Base-by-base conservation (phyloP, 2,113 vertebrate species). In the Sterrhoptilus dennistouni region DNA sequence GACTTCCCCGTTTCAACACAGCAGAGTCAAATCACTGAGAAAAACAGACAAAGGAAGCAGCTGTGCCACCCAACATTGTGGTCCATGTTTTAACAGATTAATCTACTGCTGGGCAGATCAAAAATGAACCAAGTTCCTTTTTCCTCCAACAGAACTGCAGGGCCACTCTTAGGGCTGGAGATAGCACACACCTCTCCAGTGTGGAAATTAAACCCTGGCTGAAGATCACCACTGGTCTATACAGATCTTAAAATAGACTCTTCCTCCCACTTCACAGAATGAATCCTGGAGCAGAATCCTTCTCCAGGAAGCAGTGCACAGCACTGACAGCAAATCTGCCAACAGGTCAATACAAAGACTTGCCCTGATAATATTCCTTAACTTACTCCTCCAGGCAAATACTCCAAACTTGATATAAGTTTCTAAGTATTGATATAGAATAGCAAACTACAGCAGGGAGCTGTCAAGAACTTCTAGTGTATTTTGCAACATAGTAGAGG, bases 161-260 rank as follows among this genome's bases (percentile, higher is more conserved):
- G 14, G 6, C 20, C 2, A 2, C 21, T 36, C n/a, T 4, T n/a
- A 36, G 10, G 44, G 57, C 21, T n/a, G 29, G 24, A 44, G 27
- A 20, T 0, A 3, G 14, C 0, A 0, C 36, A n/a, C 1, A 8
- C 18, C 65, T 27, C 56, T 38, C 44, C 14, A 29, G n/a, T 0
- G 13, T 9, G 29, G 42, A 47, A 78, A 49, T 12, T 4, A 91
- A 95, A 83, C 29, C 13, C 22, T 74, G 83, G 9, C 42, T 50
- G 33, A 87, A 63, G 47, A 87, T 36, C 22, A 91, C 28, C 22
- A 45, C 3, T 2, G 3, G 5, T 29, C 20, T 14, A 38, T 16
- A n/a, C 6, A 12, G 29, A 65, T 17, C 52, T 79, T 54, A 59
- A 63, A 87, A 82, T 0, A 82, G n/a, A 68, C 52, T 52, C 31